Conservation (phyloP, 1,140 invertebrate genomes). For the Drosophila virilis region DNA sequence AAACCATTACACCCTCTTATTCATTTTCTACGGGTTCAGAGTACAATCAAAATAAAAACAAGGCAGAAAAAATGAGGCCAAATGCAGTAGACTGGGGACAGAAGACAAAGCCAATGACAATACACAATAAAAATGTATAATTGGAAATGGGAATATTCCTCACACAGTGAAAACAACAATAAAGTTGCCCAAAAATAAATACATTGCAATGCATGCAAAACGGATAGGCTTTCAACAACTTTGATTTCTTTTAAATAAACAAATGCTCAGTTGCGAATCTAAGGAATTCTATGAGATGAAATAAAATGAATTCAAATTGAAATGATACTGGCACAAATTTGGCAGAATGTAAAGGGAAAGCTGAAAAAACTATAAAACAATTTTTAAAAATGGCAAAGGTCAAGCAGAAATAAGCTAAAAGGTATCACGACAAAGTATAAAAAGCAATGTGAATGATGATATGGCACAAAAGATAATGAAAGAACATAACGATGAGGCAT, state of each 20-base stretch:
- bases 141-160: constrained; percentile 10
- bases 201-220: not conserved
- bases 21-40: too few species aligned
- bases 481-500: too few species aligned
- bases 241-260: not conserved
- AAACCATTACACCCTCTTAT: too few species aligned
- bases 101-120: constrained; percentile 11
- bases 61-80: constrained; percentile 17
- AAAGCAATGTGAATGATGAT: too few species aligned
- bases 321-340: not conserved
- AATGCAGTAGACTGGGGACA: not conserved
- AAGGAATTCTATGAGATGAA: too few species aligned
- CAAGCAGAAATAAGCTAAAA: too few species aligned
- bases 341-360: too few species aligned
- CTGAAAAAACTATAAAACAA: too few species aligned
- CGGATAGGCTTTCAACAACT: not conserved
- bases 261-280: not conserved
- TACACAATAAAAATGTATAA: constrained; percentile 35
- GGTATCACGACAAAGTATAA: too few species aligned
- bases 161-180: constrained; percentile 14
- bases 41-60: constrained; percentile 48
- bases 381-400: too few species aligned
- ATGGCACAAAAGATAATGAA: too few species aligned
- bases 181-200: not conserved
- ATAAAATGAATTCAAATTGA: too few species aligned